Base-by-base conservation (phyloP, 2,888 invertebrate genomes). In the Tipula unca region DNA sequence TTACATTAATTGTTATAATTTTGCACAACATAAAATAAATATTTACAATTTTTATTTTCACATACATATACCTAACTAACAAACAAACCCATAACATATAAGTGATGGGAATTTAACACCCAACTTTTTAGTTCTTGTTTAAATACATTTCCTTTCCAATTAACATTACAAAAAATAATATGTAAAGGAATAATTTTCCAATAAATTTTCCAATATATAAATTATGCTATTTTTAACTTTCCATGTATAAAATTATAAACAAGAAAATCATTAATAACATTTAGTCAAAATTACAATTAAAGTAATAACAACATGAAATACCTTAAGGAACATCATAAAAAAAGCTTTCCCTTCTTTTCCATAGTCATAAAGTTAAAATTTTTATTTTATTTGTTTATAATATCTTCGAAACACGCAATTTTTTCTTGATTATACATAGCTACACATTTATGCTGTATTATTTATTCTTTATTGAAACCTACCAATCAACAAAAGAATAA, bases 321-420 rank as follows among this genome's bases (percentile, higher is more conserved):
- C 69, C 69, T 69, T 25, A 69, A 69, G 69, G 17, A 69, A 69
- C 69, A 69, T 69, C 20, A 69, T 69, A 69, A 69, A 69, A 69
- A 69, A 48, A 39, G 10, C 17, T 69, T 69, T 13, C 69, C 69
- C 25, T 69, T n/a, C 10, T 69, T 69, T 25, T 13, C 69, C 25
- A 25, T 10, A 69, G 69, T 25, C 69, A 13, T 69, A 69, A 69
- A 69, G 69, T 69, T 69, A 69, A 69, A n/a, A 69, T 25, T 69
- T 69, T 69, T 69, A 69, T 69, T 69, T 69, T 69, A 69, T 69
- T 69, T 69, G 69, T 69, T 69, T 69, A 25, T 69, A 69, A 69
- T 69, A 69, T 25, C 69, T 8, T 69, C 69, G 6, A 20, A 69
- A 25, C 69, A 69, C 69, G 69, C 69, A 69, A 69, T 69, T 69